A percentile compares a stretch with the other conserved stretches of the same genome.
Conservation (phyloP, 1,140 invertebrate species). For the Drosophila littoralis region DNA sequence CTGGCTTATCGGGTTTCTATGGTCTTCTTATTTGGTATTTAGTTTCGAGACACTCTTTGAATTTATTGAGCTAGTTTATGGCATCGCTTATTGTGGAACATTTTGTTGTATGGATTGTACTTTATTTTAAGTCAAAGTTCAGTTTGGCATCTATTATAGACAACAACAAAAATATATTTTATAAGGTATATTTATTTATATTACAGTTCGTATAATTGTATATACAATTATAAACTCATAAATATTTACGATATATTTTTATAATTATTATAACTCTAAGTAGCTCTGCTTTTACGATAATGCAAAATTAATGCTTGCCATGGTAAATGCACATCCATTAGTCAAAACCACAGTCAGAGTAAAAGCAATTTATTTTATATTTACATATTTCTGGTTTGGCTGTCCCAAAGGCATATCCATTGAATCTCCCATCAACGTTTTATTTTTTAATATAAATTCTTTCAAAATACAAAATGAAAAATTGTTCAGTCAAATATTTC, state of each 20-base stretch:
- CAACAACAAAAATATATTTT: neutral
- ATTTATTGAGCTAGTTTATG: conserved; percentile 6
- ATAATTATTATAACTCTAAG: no score
- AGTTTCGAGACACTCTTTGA: conserved; percentile 2
- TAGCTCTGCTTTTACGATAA: no score
- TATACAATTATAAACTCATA: no score
- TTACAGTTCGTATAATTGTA: no score
- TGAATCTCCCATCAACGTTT: neutral
- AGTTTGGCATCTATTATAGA: conserved; percentile 1
- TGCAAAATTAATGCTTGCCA: neutral
- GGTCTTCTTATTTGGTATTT: conserved; percentile 1
- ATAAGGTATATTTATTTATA: neutral
- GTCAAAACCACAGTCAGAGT: neutral
- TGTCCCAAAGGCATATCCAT: neutral
- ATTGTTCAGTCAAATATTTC: conserved; percentile 20
- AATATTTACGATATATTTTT: no score
- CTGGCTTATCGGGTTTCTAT: neutral
- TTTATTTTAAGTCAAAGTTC: conserved; percentile 6
- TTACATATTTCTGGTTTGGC: neutral
- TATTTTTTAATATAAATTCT: conserved; percentile 13
- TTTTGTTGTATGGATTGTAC: conserved; percentile 42
- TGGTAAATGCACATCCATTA: conserved; percentile 1
- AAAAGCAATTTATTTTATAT: no score
- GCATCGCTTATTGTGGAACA: conserved; percentile 29
- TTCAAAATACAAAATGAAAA: conserved; percentile 2